Base-by-base conservation (phyloP, 2,797 vertebrate genomes). In the Pitangus sulphuratus region DNA sequence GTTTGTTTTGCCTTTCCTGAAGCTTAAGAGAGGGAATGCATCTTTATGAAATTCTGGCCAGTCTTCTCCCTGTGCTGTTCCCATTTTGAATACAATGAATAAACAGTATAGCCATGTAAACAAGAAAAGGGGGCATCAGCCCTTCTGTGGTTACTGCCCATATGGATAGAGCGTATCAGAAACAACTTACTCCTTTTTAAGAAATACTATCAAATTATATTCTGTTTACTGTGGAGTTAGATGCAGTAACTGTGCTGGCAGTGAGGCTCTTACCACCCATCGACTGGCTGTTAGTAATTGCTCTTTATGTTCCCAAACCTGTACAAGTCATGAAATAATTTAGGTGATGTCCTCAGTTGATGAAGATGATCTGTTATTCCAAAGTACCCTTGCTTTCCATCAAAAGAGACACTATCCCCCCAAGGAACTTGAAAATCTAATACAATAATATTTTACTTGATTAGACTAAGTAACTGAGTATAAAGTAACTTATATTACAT, bases 401-500 rank as follows among this genome's bases (percentile, higher is more conserved):
- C 68, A 79, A 83, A 93, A 93, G 56, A 92, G 74, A 89, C 1
- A 1, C 44, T 37, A 2, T 82, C 5, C 89, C 92, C 75, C 90
- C 26, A 53, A 94, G 83, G 87, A 96, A 86, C 82, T 45, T 94
- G 58, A 74, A 90, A 92, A 95, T 93, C 42, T 40, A 95, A 92
- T 96, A 82, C 10, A 58, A 54, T 90, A 93, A 70, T 91, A 58
- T 8, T 88, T 93, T 56, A 91, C 22, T 39, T 93, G 80, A 95
- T 97, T 95, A 95, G 97, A 96, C 79, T 85, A 87, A 90, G 82
- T 85, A 93, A 95, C 58, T 50, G 35, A 77, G 58, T 79, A 79
- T 78, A 47, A 30, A 72, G 45, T 75, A 94, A 90, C 94, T 95
- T 77, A 76, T 37, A 84, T 70, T 95, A 62, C 65, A 26, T 31